Evolutionary conservation across 2,797 vertebrate species (phyloP), one percentile per base, ranked within the genome.

Genomic region (Tinamus major): DNA sequence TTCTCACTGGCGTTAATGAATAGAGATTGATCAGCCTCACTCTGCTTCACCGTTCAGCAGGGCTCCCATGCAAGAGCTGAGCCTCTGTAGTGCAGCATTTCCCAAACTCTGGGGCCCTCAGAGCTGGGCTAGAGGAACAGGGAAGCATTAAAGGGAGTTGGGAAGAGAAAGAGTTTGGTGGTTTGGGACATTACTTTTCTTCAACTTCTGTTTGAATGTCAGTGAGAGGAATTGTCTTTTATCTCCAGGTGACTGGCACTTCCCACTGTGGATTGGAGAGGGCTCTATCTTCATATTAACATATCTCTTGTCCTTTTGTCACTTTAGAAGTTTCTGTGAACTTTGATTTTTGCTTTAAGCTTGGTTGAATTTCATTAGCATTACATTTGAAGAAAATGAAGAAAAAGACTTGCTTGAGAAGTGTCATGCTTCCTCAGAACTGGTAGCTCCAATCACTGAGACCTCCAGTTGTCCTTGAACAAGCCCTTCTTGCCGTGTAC

Each of bases 351-450:
- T 92, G 19, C 89, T 93, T 90, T 55, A 62, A 68, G 49, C 79
- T 42, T 0, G 1, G 65, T 79, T 79, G 84, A 90, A 79, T 63
- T 95, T 88, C 44, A 85, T 94, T 65, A 82, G 46, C 6, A 58
- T 93, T 92, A 88, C 55, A 55, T 87, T 77, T 91, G 87, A 90
- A 82, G 87, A 68, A 91, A 91, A 88, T 68, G 44, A 90, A 91
- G 79, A 87, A 84, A 85, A 71, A 10, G 64, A 23, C 49, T 93
- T 87, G 61, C 37, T 74, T 65, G 69, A 68, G 42, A 55, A 68
- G 6, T 77, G 48, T 70, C 44, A 3, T 23, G 13, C 79, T 91
- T 88, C 53, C 44, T 71, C 56, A 42, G 65, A 61, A 70, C 53
- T 68, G 39, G 37, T 35, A 49, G 17, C 48, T 82, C 88, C 71